Evolutionary conservation across 1,140 invertebrate species (phyloP), one percentile per base, ranked within the genome.

Genomic region (Euwallacea fornicatus): DNA sequence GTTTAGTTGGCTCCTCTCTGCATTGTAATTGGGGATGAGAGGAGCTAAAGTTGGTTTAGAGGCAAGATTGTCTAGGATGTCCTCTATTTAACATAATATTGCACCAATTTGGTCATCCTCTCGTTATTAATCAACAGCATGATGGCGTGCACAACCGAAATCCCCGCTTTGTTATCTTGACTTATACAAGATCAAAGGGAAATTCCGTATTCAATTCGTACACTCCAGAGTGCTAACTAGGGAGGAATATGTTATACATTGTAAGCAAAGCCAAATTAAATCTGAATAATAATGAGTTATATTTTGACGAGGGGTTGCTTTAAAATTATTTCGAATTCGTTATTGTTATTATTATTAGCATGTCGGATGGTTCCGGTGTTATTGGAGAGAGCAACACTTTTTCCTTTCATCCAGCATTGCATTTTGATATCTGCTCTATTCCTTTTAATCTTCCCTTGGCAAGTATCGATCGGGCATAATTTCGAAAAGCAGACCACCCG

Each of bases 171-270:
- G 66, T 68, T 59, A 68, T 68, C 43, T 68, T 59, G 42, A 47
- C 56, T 59, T 68, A 3, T 33, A 15, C 55, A n/a, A 58, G 66
- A 59, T 68, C 66, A 68, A 67, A 68, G 66, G 7, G 66, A 68
- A 68, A 68, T 68, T 66, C 56, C 44, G 56, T 68, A 68, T 68
- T 68, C 66, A 68, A 68, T 68, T 68, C 43, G 66, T 50, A 60
- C 55, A 50, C 66, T 33, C 21, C 21, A 47, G 44, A 53, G 58
- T 60, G 66, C 55, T 60, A 68, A 68, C 66, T 68, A 44, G 64
- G 15, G 42, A 68, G 66, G 66, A 68, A 68, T 42, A 59, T 47
- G 16, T 68, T 68, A 68, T 68, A 68, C 66, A 41, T 68, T 60
- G 66, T 68, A 47, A 60, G 44, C 56, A 60, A 60, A 68, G 66